A percentile compares a stretch with the other conserved stretches of the same genome.
Conservation (phyloP, 2,888 invertebrate genomes). For the Melitaea athalia region DNA sequence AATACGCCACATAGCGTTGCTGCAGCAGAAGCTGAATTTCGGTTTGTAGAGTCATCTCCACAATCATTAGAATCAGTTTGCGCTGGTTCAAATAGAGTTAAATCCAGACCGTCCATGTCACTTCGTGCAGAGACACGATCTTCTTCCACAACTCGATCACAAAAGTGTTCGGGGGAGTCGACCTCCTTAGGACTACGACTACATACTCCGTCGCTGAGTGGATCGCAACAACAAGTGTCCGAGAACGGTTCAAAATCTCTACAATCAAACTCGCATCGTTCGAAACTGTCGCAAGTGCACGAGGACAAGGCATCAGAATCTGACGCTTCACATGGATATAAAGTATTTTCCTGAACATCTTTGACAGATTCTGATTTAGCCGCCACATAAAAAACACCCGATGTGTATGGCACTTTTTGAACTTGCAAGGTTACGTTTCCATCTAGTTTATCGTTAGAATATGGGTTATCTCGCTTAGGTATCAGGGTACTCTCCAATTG, state of each 20-base stretch:
- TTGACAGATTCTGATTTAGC: slow-evolving; percentile 61
- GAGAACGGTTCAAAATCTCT: slow-evolving; percentile 83
- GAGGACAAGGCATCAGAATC: slow-evolving; percentile 80
- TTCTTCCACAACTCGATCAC: slow-evolving; percentile 66
- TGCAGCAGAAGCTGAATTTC: slow-evolving; percentile 51
- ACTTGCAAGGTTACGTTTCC: slow-evolving; percentile 62
- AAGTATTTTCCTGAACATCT: slow-evolving; percentile 57
- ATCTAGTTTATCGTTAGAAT: slow-evolving; percentile 52
- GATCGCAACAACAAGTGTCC: slow-evolving; percentile 83
- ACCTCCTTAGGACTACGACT: slow-evolving; percentile 78
- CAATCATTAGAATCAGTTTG: slow-evolving; percentile 60
- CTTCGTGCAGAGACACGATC: slow-evolving; percentile 74
- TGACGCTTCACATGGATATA: slow-evolving; percentile 67
- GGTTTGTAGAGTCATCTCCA: slow-evolving; percentile 47
- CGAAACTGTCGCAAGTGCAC: slow-evolving; percentile 80
- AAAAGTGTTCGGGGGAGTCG: slow-evolving; percentile 75
- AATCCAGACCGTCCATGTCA: slow-evolving; percentile 86
- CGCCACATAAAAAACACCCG: slow-evolving; percentile 72
- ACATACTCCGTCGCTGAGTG: slow-evolving; percentile 75
- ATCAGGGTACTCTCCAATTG: slow-evolving; percentile 59
- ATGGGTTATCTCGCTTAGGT: slow-evolving; percentile 52
- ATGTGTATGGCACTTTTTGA: slow-evolving; percentile 74
- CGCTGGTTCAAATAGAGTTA: slow-evolving; percentile 85
- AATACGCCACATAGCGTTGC: slow-evolving; percentile 70
- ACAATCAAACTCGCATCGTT: slow-evolving; percentile 82